A percentile compares a stretch with the other conserved stretches of the same genome.
Evolutionary conservation across 2,888 invertebrate genomes (phyloP).

Genomic region (Orchestes rusci): DNA sequence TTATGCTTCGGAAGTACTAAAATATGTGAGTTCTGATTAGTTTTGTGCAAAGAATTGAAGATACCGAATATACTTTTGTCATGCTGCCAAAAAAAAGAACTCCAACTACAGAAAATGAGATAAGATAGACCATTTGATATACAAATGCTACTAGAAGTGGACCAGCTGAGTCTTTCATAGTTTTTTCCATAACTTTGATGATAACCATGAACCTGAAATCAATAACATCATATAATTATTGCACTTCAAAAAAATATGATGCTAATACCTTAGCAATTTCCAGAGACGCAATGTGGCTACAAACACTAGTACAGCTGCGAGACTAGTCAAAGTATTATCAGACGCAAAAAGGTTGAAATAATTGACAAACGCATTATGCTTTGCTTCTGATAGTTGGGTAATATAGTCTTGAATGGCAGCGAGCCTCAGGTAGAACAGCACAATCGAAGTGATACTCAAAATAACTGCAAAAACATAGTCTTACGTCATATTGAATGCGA

Average conservation of each 20-base stretch:
- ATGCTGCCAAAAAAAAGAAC: conserved; percentile 9
- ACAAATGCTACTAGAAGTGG: conserved; percentile 28
- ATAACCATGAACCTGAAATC: conserved; percentile 26
- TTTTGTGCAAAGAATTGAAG: neutral
- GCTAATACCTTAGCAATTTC: conserved; percentile 33
- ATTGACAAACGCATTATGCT: conserved; percentile 34
- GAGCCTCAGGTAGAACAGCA: conserved; percentile 23
- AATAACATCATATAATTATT: neutral
- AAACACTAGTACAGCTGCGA: conserved; percentile 31
- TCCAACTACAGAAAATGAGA: conserved; percentile 18
- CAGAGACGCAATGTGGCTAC: conserved; percentile 35
- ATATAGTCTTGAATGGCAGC: conserved; percentile 10
- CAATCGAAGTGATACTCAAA: conserved; percentile 26
- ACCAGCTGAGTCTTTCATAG: conserved; percentile 25
- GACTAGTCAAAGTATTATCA: conserved; percentile 28
- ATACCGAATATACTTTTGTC: conserved; percentile 3
- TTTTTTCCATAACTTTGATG: conserved; percentile 33
- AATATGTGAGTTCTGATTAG: neutral
- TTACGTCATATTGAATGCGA: neutral
- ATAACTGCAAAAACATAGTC: conserved; percentile 18
- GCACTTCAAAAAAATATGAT: neutral
- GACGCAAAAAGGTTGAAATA: conserved; percentile 32
- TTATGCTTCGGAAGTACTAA: conserved; percentile 25
- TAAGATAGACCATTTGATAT: conserved; percentile 20
- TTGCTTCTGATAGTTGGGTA: conserved; percentile 14